A percentile compares a stretch with the other conserved stretches of the same genome.
These are phyloP conservation scores for Miichthys miiuy DNA, from an alignment of 2,797 vertebrate genomes.

Conservation along the genomic window DNA sequence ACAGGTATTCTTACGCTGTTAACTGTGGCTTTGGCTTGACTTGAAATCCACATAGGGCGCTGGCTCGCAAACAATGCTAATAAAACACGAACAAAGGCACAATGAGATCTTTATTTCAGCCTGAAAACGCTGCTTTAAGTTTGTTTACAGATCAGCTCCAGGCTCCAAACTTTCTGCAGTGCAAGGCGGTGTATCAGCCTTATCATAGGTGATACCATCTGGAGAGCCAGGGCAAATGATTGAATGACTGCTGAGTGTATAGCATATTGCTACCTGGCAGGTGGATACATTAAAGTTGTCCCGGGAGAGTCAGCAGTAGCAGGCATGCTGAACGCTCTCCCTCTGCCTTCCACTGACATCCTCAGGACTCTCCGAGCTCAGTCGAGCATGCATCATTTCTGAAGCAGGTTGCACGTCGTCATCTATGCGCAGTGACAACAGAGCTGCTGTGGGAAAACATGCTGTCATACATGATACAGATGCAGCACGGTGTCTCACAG, in stretches of 20 bases:
- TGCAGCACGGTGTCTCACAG: constrained; percentile 22
- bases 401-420: not conserved
- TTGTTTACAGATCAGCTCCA: constrained; percentile 33
- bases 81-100: constrained; percentile 14
- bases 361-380: constrained; percentile 39
- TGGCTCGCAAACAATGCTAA: constrained; percentile 14
- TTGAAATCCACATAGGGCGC: constrained; percentile 22
- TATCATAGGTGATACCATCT: constrained; percentile 68
- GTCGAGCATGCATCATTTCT: constrained; percentile 44
- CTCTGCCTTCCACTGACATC: constrained; percentile 54
- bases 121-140: constrained; percentile 30
- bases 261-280: constrained; percentile 72
- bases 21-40: constrained; percentile 18
- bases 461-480: constrained; percentile 62
- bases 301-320: constrained; percentile 50
- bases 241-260: constrained; percentile 66
- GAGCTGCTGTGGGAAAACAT: constrained; percentile 59
- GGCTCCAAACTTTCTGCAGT: constrained; percentile 33
- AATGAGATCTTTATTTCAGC: constrained; percentile 15
- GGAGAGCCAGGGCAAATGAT: constrained; percentile 53
- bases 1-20: constrained; percentile 35
- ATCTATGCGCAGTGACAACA: constrained; percentile 32
- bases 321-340: constrained; percentile 31
- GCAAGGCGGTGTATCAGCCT: constrained; percentile 35
- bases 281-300: constrained; percentile 69